Conservation (phyloP, 2,797 vertebrate genomes). For the Hirundo rustica region DNA sequence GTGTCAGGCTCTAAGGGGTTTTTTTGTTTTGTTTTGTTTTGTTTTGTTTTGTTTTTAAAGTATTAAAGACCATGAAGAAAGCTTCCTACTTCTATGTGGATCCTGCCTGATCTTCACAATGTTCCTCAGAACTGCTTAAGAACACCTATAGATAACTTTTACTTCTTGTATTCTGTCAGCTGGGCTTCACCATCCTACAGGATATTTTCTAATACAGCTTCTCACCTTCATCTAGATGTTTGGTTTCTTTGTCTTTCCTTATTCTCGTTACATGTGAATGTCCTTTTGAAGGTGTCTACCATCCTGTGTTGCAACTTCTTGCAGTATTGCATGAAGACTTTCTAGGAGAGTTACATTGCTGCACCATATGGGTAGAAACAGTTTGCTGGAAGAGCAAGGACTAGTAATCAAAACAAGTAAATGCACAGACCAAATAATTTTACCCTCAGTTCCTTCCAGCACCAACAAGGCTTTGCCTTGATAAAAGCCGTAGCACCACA, state of each 20-base stretch:
- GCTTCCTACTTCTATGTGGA: not conserved
- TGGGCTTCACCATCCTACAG: not conserved
- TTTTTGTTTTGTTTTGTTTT: not conserved
- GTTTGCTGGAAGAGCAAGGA: not conserved
- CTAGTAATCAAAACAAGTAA: not conserved
- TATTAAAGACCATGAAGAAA: not conserved
- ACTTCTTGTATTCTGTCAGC: not conserved
- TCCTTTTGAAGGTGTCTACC: not conserved
- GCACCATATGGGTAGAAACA: not conserved
- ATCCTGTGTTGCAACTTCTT: not conserved
- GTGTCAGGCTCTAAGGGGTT: not conserved
- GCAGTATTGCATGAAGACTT: not conserved
- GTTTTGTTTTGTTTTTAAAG: not conserved
- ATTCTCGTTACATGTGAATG: not conserved
- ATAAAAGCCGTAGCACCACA: not conserved
- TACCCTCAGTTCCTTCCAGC: not conserved
- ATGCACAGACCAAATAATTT: not conserved
- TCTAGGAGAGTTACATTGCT: not conserved
- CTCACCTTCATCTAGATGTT: not conserved
- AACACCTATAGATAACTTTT: not conserved
- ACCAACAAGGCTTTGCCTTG: not conserved
- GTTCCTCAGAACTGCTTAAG: not conserved
- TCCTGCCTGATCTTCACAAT: not conserved
- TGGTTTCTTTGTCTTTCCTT: not conserved
- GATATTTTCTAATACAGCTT: not conserved